phyloP scores from a whole-genome alignment of 2,888 invertebrate genomes.

The Platycnemis pennipes region DNA sequence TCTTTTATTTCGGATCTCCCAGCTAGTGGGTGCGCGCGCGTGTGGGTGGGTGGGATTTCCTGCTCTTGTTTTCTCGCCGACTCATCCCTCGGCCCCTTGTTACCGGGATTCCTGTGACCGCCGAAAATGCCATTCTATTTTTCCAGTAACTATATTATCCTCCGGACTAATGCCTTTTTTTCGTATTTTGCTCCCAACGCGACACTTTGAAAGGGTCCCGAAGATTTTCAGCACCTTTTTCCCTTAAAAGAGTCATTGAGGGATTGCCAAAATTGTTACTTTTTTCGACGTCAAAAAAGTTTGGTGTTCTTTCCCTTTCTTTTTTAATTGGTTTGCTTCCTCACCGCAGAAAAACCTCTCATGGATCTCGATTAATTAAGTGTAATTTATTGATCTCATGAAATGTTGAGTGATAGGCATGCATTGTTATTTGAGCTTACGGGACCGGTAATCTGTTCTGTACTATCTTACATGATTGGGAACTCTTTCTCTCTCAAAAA shows the following conservation, averaged over 20 bases:
- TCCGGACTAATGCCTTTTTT: neutral
- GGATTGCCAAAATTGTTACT: neutral
- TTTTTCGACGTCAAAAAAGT: neutral
- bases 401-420: too few relatives aligned
- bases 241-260: constrained; percentile 8
- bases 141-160: constrained; percentile 3
- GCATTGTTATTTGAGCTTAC: too few relatives aligned
- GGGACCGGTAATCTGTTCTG: too few relatives aligned
- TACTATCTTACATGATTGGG: too few relatives aligned
- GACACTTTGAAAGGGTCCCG: neutral
- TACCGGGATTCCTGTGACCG: neutral
- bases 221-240: constrained; percentile 14
- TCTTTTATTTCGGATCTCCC: neutral
- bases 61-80: neutral
- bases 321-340: too few relatives aligned
- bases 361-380: too few relatives aligned
- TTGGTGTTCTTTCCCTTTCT: neutral
- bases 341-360: too few relatives aligned
- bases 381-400: too few relatives aligned
- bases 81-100: neutral
- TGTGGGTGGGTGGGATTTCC: neutral
- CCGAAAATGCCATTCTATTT: constrained; percentile 31
- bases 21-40: neutral
- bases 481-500: too few relatives aligned
- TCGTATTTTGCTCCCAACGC: neutral